These are phyloP conservation scores for Ips typographus DNA, from an alignment of 1,140 invertebrate genomes.

Conservation along the genomic window DNA sequence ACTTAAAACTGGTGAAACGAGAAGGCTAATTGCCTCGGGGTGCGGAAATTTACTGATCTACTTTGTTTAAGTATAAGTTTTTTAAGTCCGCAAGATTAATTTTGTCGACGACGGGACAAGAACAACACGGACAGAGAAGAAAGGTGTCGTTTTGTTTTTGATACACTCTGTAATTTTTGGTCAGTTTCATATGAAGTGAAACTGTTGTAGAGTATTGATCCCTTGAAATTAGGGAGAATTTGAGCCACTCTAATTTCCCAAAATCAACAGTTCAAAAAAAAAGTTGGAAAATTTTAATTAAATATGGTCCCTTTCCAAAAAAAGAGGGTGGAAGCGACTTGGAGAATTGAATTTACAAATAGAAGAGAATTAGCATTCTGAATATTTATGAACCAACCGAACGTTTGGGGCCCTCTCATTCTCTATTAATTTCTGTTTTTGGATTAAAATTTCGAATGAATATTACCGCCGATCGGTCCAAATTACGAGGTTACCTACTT, in stretches of 20 bases:
- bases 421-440: slow-evolving; percentile 34
- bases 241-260: too few species aligned
- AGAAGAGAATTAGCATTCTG: slow-evolving; percentile 35
- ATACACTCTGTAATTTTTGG: too few species aligned
- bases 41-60: slow-evolving; percentile 31
- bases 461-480: slow-evolving; percentile 17
- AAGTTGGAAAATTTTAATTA: slow-evolving; percentile 23
- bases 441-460: slow-evolving; percentile 30
- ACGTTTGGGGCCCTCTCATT: slow-evolving; percentile 9
- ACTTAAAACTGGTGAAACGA: slow-evolving; percentile 14
- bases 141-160: too few species aligned
- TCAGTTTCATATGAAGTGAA: too few species aligned
- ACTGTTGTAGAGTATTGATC: too few species aligned
- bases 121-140: slow-evolving; percentile 12
- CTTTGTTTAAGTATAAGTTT: slow-evolving; percentile 32
- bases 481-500: slow-evolving; percentile 16
- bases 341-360: slow-evolving; percentile 35
- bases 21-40: slow-evolving; percentile 28
- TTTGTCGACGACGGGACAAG: slow-evolving; percentile 14
- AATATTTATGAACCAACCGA: slow-evolving; percentile 34
- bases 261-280: too few species aligned
- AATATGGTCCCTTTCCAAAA: slow-evolving; percentile 30
- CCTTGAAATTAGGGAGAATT: too few species aligned
- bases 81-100: slow-evolving; percentile 26
- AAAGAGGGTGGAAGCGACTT: slow-evolving; percentile 8